Conservation (phyloP, 2,888 invertebrate genomes). For the Crossocerus cetratus region DNA sequence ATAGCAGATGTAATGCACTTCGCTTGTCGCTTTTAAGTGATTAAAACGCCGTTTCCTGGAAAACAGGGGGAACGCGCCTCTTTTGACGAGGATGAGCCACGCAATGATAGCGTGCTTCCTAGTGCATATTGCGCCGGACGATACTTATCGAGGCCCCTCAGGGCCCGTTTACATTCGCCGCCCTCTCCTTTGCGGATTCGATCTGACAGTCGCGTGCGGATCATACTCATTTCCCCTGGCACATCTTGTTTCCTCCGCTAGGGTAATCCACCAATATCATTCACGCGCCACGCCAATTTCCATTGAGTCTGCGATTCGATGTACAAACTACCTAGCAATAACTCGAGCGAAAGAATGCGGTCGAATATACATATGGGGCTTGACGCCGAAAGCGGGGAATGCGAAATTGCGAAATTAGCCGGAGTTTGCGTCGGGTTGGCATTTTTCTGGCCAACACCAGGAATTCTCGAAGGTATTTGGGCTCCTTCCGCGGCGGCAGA, state of each 20-base stretch:
- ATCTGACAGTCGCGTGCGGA: slow-evolving; percentile 63
- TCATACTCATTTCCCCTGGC: slow-evolving; percentile 38
- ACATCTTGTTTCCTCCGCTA: too few relatives aligned
- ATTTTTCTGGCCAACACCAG: not conserved
- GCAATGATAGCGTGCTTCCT: slow-evolving; percentile 15
- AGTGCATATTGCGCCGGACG: slow-evolving; percentile 34
- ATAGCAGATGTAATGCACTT: not conserved
- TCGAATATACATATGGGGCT: too few relatives aligned
- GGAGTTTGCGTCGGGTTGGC: not conserved
- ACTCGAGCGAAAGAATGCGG: too few relatives aligned
- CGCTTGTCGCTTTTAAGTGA: slow-evolving; percentile 6
- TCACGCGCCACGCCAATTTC: too few relatives aligned
- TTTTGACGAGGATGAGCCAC: slow-evolving; percentile 1
- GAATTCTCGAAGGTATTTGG: not conserved
- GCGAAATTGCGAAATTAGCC: not conserved
- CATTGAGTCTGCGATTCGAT: too few relatives aligned
- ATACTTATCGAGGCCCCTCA: slow-evolving; percentile 53
- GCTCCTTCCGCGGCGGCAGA: slow-evolving; percentile 30
- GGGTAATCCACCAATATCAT: too few relatives aligned
- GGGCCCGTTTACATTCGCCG: slow-evolving; percentile 7
- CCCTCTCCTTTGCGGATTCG: slow-evolving; percentile 42
- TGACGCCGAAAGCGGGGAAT: not conserved
- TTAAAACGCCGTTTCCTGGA: slow-evolving; percentile 5
- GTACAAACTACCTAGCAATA: too few relatives aligned
- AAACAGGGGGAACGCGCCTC: not conserved